These are phyloP conservation scores for Garrulus glandarius DNA, from an alignment of 2,797 vertebrate genomes.

Conservation along the genomic window DNA sequence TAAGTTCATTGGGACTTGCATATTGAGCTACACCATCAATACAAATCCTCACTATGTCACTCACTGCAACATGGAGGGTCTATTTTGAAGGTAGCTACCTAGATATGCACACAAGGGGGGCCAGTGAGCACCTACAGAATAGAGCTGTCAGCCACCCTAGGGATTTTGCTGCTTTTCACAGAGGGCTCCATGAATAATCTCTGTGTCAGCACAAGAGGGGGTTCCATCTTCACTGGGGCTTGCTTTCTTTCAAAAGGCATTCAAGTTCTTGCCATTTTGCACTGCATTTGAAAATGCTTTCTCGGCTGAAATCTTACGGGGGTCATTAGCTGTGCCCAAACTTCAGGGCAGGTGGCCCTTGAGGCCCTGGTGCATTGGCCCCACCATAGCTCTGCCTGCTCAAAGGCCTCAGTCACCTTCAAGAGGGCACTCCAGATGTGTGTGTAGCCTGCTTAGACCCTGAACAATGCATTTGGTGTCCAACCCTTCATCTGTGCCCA, in stretches of 20 bases:
- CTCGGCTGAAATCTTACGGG: neutral
- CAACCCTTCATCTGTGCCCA: neutral
- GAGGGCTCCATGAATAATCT: neutral
- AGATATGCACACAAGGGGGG: neutral
- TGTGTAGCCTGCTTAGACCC: neutral
- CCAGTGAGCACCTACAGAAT: fast-evolving
- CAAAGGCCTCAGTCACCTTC: neutral
- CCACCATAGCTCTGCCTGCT: neutral
- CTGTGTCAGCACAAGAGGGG: neutral
- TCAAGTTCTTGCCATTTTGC: neutral
- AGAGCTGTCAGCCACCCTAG: neutral
- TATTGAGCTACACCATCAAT: neutral
- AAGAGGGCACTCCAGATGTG: neutral
- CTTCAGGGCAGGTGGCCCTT: neutral
- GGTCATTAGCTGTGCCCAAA: neutral
- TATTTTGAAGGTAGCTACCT: neutral
- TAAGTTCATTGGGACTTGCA: neutral
- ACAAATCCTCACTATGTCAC: neutral
- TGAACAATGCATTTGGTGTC: neutral
- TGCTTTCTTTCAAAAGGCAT: neutral
- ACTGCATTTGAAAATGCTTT: neutral
- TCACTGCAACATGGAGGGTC: neutral
- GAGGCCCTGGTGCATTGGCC: neutral
- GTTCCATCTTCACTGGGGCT: neutral
- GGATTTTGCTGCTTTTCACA: neutral